phyloP scores from a whole-genome alignment of 2,113 vertebrate genomes.

The Lota lota region DNA sequence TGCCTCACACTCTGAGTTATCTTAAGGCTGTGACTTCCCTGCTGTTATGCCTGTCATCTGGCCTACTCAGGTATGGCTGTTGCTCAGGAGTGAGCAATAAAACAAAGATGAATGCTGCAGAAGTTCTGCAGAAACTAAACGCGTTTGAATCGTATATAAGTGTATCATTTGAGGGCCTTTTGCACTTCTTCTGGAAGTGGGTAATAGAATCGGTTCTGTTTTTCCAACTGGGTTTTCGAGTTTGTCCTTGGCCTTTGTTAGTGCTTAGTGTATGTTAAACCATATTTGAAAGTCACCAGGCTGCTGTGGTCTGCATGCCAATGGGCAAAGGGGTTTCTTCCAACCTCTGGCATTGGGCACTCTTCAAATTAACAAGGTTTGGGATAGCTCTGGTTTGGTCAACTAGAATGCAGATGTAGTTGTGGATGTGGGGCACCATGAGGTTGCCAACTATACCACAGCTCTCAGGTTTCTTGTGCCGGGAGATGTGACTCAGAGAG shows the following conservation, averaged over 20 bases:
- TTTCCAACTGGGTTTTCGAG: not conserved
- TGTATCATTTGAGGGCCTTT: too few species aligned
- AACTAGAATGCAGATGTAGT: not conserved
- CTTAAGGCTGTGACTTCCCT: constrained; percentile 20
- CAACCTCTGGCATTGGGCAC: constrained; percentile 19
- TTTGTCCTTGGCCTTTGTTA: too few species aligned
- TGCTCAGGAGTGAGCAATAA: constrained; percentile 9
- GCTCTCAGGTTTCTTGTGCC: too few species aligned
- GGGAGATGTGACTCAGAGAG: too few species aligned
- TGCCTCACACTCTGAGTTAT: constrained; percentile 1
- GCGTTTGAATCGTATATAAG: too few species aligned
- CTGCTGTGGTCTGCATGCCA: constrained; percentile 16
- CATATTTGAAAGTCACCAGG: constrained; percentile 11
- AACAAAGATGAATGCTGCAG: not conserved
- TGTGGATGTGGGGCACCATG: not conserved
- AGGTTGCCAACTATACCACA: too few species aligned
- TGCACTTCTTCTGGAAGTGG: too few species aligned
- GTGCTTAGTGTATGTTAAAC: too few species aligned
- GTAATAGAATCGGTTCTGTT: too few species aligned
- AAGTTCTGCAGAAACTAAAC: constrained; percentile 5
- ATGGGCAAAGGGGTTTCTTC: not conserved
- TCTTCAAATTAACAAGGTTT: constrained; percentile 6
- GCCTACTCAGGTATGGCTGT: not conserved
- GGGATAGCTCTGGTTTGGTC: constrained; percentile 3
- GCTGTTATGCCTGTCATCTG: constrained; percentile 31